Evolutionary conservation across 2,888 invertebrate species (phyloP).

Genomic region (Therioaphis trifolii): DNA sequence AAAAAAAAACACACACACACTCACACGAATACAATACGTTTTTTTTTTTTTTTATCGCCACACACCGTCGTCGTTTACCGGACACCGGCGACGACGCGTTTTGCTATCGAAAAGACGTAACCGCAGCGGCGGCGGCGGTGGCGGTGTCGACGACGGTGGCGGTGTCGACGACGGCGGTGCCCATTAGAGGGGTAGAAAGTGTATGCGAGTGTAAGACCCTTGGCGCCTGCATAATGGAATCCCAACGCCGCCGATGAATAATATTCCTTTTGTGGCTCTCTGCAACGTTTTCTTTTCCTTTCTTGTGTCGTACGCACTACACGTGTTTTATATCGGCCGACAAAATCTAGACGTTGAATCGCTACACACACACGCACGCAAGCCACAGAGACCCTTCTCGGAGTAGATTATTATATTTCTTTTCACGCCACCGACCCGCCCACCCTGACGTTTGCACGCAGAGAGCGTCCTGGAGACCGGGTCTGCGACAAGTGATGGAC

Average conservation of each 20-base stretch:
- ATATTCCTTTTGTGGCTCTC: slow-evolving; percentile 53
- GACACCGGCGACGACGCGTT: background rate
- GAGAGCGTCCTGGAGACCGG: background rate
- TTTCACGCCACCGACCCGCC: slow-evolving; percentile 14
- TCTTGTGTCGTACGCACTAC: background rate
- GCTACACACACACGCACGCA: background rate
- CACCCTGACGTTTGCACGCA: too few relatives aligned
- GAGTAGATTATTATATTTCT: slow-evolving; percentile 47
- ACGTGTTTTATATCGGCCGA: slow-evolving; percentile 55
- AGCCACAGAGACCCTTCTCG: slow-evolving; percentile 29
- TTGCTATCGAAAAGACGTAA: slow-evolving; percentile 7
- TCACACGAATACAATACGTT: too few relatives aligned
- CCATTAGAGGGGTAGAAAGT: slow-evolving; percentile 37
- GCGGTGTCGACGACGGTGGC: background rate
- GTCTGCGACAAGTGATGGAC: slow-evolving; percentile 41
- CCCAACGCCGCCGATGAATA: slow-evolving; percentile 32
- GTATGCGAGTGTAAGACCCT: background rate
- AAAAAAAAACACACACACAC: too few relatives aligned
- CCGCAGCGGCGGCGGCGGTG: slow-evolving; percentile 16
- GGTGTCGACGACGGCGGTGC: too few relatives aligned
- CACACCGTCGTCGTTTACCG: too few relatives aligned
- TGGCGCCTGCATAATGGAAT: slow-evolving; percentile 61
- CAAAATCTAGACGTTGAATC: slow-evolving; percentile 43
- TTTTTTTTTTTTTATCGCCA: too few relatives aligned
- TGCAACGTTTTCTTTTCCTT: background rate